Evolutionary conservation across 2,797 vertebrate genomes (phyloP), one percentile per base, ranked within the genome.

Genomic region (Poliocrania exsul): DNA sequence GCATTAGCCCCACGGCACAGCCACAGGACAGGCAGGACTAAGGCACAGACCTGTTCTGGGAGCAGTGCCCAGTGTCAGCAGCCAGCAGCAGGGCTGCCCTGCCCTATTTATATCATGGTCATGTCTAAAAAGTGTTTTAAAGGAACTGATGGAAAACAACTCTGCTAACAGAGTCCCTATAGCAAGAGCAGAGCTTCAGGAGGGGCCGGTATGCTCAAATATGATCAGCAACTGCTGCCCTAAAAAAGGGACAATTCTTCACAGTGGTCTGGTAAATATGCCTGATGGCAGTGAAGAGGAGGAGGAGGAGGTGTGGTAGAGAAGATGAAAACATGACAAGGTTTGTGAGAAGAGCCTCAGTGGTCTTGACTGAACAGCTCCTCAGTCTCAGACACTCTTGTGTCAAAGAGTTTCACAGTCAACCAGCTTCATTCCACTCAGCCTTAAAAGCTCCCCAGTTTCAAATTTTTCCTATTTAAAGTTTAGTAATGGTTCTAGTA

Each of bases 1-100:
- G 65, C 1, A 1, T 16, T 15, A 26, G 38, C 29, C 40, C 29
- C 21, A 5, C 60, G 0, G 0, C 0, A 0, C 64, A 35, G 74
- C 5, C 1, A 0, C 56, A 33, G 84, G 49, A n/a, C 23, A 8
- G 66, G 40, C 51, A 62, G 71, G 74, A 81, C 79, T 70, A 84
- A 67, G 67, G 81, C 19, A 5, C 74, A 51, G 67, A 54, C 64
- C 64, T n/a, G 56, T 53, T 87, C 94, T 96, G 92, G 92, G 92
- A 92, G 75, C 42, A 8, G 75, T 92, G 92, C 86, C 85, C 69
- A 49, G 81, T 3, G 1, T 33, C 60, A 14, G 82, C 53, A 86
- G 80, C 47, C 77, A 81, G 74, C 65, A 86, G 51, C 42, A 50
- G 40, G 40, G 60, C 92, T 87, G 64, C 78, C 70, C 40, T 75